Base-by-base conservation (phyloP, 2,797 vertebrate genomes). In the Spondyliosoma cantharus region DNA sequence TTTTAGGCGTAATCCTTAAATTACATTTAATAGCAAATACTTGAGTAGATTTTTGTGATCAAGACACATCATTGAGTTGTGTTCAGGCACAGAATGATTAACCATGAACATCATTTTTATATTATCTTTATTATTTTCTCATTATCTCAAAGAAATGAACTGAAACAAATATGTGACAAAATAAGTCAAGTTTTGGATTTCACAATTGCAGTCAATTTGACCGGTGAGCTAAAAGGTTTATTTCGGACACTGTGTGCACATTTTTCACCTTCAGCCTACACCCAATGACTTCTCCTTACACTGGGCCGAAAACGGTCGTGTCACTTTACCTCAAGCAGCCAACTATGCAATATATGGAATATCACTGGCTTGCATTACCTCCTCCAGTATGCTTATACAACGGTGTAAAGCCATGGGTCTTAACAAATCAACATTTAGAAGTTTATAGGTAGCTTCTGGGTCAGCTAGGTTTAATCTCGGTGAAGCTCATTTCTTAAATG, bases 301-400 rank as follows among this genome's bases (percentile, higher is more conserved):
- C 63, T 54, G 59, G 5, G 27, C 16, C 8, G 3, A 37, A 50
- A 59, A 43, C 58, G 42, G 46, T 13, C 62, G 74, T 67, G 32
- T 83, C 62, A 43, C n/a, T 76, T 87, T 82, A 84, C 78, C 50
- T 1, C 2, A 25, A 32, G 58, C 63, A 77, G 53, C 53, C 59
- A 63, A 61, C 78, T 79, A 67, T 78, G 85, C 57, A 77, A 74
- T 67, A 60, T 27, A 60, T 58, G 48, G 63, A 50, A 69, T 71
- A 84, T 69, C 76, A 53, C 25, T 2, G 19, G 69, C 25, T 80
- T 68, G 13, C 46, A 52, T 82, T 84, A 58, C 78, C 25, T 5
- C n/a, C 43, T 72, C 15, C 65, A 69, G 60, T 46, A 61, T 66
- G 56, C 22, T 5, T 37, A 67, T 57, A 60, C 9, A 20, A 4